Base-by-base conservation (phyloP, 2,797 vertebrate species). In the Sciaenops ocellatus region DNA sequence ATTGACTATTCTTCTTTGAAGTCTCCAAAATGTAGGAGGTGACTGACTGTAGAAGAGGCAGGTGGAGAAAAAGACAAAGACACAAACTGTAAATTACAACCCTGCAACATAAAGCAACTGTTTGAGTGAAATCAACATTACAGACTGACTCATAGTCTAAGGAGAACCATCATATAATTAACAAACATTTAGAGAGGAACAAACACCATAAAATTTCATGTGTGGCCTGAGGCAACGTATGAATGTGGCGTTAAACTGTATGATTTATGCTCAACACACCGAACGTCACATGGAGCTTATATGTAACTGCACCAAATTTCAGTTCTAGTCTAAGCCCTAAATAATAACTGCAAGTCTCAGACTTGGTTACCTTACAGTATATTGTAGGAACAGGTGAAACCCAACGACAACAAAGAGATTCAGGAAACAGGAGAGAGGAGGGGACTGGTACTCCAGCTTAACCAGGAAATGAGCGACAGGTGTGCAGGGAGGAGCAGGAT, bases 401-500 rank as follows among this genome's bases (percentile, higher is more conserved):
- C 1, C n/a, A 26, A 15, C 2, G 44, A 38, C 20, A 2, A 22
- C 18, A 26, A 3, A 24, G 22, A 9, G 34, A n/a, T 55, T 65
- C 13, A 55, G 11, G 65, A 56, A 69, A 76, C 44, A 64, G 78
- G 52, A 64, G 28, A 30, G 22, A 26, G 9, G 44, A 42, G n/a
- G 38, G 30, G 52, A 12, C n/a, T n/a, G 17, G 52, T 20, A 34
- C 47, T 20, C 22, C 9, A 65, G 56, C 41, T 38, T 13, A 2
- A 50, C 6, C n/a, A 44, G 38, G 17, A 7, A 51, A 69, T 11
- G 47, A 47, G 48, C 6, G 10, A 42, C 75, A 68, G 68, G 34
- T 46, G 62, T 51, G 34, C 61, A 55, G 52, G 59, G 71, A 69
- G 56, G 52, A 74, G 62, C 15, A 52, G 28, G 69, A 64, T 79